Evolutionary conservation across 1,140 invertebrate genomes (phyloP), one percentile per base, ranked within the genome.

Genomic region (Listronotus oregonensis): DNA sequence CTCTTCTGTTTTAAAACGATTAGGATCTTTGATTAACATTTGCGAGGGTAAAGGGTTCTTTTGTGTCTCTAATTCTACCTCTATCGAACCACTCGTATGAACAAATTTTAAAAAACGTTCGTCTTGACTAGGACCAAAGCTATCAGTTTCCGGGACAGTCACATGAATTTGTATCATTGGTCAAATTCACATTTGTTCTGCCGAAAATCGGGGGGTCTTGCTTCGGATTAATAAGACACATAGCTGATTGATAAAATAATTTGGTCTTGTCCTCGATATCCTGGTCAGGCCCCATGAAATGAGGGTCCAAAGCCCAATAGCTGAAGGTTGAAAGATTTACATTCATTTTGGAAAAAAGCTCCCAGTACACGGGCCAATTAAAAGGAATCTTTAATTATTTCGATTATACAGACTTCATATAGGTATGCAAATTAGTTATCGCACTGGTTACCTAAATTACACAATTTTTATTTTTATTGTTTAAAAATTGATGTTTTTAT

Each of bases 201-300:
- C 42, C 18, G 39, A 65, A 58, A 11, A 57, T 58, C 17, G 63
- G 34, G 14, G 63, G 55, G 43, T 65, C 63, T 43, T 47, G 43
- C 49, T 57, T 56, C 3, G 51, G 54, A 46, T 65, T 59, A 17
- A 65, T 51, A n/a, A 65, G 52, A 51, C 63, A 65, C 47, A 59
- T 51, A 4, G 63, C 54, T 6, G 63, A 58, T 49, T 55, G 61
- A 17, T 39, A 56, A 54, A 37, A 65, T 9, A 52, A 15, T 32
- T 59, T 65, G 17, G 55, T 31, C 43, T 59, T 65, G 15, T 47
- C 11, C 47, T 64, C 62, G 4, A 56, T 12, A 27, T 32, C 42
- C 17, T 56, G 42, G 12, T 47, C 34, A n/a, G 43, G n/a, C 39
- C 56, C 52, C 17, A 52, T 46, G 12, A 64, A 64, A 49, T 46